Conservation (phyloP, 2,113 vertebrate genomes). For the Eretmochelys imbricata region DNA sequence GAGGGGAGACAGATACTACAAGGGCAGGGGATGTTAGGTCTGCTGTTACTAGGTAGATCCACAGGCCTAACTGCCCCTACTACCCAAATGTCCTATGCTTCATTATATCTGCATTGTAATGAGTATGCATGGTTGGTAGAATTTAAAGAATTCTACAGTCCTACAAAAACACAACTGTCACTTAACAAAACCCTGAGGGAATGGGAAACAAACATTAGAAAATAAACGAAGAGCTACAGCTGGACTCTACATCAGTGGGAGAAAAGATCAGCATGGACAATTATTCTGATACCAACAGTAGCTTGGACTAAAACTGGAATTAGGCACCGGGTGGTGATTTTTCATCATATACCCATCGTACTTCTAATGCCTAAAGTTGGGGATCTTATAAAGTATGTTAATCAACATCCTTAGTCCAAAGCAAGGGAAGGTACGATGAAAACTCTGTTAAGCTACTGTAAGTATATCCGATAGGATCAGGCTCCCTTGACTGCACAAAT, state of each 20-base stretch:
- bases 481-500: background rate
- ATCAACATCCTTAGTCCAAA: background rate
- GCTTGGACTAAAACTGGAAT: accelerated
- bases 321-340: background rate
- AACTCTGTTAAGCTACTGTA: too few relatives aligned
- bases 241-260: background rate
- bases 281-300: background rate
- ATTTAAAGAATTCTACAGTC: background rate
- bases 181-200: background rate
- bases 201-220: background rate
- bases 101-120: background rate
- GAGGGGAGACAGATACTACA: background rate
- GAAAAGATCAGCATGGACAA: background rate
- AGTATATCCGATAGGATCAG: background rate
- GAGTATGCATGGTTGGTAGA: accelerated
- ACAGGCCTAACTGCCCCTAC: background rate
- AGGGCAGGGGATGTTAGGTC: background rate
- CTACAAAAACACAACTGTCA: background rate
- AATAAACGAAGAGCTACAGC: background rate
- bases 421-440: too few relatives aligned
- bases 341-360: background rate
- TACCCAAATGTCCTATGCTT: background rate
- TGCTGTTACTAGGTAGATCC: background rate
- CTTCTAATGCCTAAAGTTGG: accelerated
- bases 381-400: background rate